phyloP scores from a whole-genome alignment of 2,888 invertebrate species.

The Chromoteleia sp. region DNA sequence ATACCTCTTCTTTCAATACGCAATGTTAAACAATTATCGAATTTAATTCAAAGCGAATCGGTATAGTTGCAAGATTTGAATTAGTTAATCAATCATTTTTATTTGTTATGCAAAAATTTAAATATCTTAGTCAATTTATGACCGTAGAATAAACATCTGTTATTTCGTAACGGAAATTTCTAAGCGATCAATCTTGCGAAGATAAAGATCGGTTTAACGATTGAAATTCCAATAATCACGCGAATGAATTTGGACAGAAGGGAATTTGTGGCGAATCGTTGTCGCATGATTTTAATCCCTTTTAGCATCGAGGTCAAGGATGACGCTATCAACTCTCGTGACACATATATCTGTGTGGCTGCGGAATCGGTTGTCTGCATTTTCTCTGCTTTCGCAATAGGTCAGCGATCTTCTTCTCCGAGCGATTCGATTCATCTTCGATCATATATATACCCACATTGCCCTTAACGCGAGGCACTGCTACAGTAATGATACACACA shows the following conservation, averaged over 20 bases:
- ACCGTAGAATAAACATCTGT: no score
- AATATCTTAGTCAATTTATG: no score
- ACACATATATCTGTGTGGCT: conserved; percentile 66
- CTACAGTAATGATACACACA: conserved; percentile 47
- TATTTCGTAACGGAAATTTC: no score
- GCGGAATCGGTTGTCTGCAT: conserved; percentile 75
- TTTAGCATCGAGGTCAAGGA: conserved; percentile 81
- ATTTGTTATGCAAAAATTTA: no score
- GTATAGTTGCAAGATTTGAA: no score
- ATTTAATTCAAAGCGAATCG: no score
- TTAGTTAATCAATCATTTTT: no score
- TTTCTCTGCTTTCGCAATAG: conserved; percentile 81
- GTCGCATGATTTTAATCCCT: conserved; percentile 74
- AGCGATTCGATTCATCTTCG: conserved; percentile 69
- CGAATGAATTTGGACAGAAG: conserved; percentile 40
- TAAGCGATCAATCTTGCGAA: not conserved
- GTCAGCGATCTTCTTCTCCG: conserved; percentile 74
- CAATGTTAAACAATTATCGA: no score
- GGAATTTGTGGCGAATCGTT: conserved; percentile 28
- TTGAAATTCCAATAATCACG: conserved; percentile 24
- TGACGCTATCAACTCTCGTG: conserved; percentile 71
- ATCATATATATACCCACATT: conserved; percentile 45
- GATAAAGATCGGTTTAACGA: conserved; percentile 11
- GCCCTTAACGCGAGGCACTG: conserved; percentile 58
- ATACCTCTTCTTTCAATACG: no score